Evolutionary conservation across 2,797 vertebrate species (phyloP).

Genomic region (Rhinichthys osculus): DNA sequence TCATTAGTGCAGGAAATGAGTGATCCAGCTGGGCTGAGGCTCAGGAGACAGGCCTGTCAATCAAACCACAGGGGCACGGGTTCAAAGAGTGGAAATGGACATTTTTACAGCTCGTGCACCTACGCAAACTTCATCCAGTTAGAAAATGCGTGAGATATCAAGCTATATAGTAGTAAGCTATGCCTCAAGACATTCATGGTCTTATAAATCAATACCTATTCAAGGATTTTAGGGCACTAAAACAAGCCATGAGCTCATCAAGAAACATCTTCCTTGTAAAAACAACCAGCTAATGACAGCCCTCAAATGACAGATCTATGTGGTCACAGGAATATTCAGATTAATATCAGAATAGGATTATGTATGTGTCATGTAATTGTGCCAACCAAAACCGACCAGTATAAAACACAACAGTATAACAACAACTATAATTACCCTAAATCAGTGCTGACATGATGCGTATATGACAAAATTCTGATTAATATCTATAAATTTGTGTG

Average conservation of each 20-base stretch:
- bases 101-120: not conserved
- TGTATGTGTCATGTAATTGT: not conserved
- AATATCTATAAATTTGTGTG: not conserved
- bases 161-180: not conserved
- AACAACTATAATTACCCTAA: not conserved
- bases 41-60: constrained; percentile 6
- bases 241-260: not conserved
- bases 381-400: no score
- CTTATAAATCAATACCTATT: constrained; percentile 6
- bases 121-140: not conserved
- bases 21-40: constrained; percentile 33
- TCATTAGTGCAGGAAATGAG: constrained; percentile 48
- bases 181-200: constrained; percentile 1
- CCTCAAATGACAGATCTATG: not conserved
- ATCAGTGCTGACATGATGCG: not conserved
- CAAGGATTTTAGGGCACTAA: not conserved
- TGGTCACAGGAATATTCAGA: not conserved
- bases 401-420: not conserved
- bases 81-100: constrained; percentile 1
- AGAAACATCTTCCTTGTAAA: not conserved
- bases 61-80: not conserved
- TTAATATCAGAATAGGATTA: not conserved
- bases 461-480: not conserved
- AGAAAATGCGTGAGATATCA: not conserved
- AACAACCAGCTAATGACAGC: not conserved